Evolutionary conservation across 2,797 vertebrate species (phyloP).

Genomic region (Lithobates sylvaticus): DNA sequence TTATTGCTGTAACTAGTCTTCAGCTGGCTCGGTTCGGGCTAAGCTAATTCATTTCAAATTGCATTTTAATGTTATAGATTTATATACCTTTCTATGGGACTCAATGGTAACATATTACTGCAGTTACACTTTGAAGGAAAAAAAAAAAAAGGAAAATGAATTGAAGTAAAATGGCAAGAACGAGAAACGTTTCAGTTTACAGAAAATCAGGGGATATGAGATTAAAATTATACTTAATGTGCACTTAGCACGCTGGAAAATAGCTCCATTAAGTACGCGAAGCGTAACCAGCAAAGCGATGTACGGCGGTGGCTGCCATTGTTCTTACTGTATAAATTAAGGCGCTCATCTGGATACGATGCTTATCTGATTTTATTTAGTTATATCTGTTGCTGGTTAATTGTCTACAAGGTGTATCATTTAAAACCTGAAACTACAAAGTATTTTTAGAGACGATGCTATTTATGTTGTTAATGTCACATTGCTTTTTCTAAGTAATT

Average conservation of each 20-base stretch:
- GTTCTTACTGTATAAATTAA: not conserved
- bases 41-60: conserved; percentile 41
- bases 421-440: too few relatives aligned
- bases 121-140: not conserved
- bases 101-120: not conserved
- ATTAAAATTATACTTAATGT: conserved; percentile 37
- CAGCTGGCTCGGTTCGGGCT: conserved; percentile 8
- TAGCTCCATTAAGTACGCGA: conserved; percentile 13
- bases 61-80: conserved; percentile 28
- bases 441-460: too few relatives aligned
- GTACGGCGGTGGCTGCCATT: conserved; percentile 4
- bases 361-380: not conserved
- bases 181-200: conserved; percentile 31
- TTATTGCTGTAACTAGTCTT: conserved; percentile 28
- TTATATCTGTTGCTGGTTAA: conserved; percentile 4
- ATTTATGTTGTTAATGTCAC: too few relatives aligned
- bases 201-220: conserved; percentile 31
- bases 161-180: not conserved
- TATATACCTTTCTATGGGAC: not conserved
- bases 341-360: not conserved
- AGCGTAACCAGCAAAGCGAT: not conserved
- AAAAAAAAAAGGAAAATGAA: conserved; percentile 29
- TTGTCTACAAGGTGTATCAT: not conserved
- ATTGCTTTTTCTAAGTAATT: too few relatives aligned
- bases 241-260: conserved; percentile 35